phyloP scores from a whole-genome alignment of 2,797 vertebrate species.

The Periparus ater region DNA sequence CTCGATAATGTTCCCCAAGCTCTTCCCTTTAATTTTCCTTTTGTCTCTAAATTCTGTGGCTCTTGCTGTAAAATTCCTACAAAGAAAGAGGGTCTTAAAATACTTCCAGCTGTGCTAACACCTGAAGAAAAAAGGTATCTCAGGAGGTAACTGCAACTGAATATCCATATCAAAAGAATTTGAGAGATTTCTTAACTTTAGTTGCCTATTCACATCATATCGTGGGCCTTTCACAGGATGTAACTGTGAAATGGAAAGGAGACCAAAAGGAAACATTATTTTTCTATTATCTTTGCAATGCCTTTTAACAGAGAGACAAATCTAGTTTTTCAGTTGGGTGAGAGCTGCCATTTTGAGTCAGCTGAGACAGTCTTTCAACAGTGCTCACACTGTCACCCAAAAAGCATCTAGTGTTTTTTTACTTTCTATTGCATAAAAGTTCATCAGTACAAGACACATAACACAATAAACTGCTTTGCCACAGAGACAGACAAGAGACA shows the following conservation, averaged over 20 bases:
- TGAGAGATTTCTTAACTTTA: background rate
- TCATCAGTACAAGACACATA: background rate
- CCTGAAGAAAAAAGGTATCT: background rate
- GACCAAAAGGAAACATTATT: background rate
- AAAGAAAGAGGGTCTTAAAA: background rate
- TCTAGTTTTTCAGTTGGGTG: background rate
- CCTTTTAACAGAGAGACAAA: background rate
- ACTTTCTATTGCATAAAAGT: background rate
- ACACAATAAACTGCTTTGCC: background rate
- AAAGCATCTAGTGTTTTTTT: background rate
- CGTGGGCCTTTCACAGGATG: background rate
- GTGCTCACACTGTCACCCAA: background rate
- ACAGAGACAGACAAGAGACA: background rate
- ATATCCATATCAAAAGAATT: background rate
- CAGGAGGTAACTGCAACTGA: background rate
- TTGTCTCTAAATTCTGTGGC: background rate
- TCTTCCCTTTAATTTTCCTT: slow-evolving; percentile 22
- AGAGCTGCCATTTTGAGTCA: background rate
- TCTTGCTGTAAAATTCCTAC: background rate
- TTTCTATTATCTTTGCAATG: background rate
- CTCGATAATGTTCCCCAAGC: background rate
- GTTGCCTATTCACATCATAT: background rate
- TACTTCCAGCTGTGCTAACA: background rate
- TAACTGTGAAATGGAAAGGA: background rate
- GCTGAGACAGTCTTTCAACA: background rate